Conservation (phyloP, 2,888 invertebrate species). For the Sylvicola fuscatus region DNA sequence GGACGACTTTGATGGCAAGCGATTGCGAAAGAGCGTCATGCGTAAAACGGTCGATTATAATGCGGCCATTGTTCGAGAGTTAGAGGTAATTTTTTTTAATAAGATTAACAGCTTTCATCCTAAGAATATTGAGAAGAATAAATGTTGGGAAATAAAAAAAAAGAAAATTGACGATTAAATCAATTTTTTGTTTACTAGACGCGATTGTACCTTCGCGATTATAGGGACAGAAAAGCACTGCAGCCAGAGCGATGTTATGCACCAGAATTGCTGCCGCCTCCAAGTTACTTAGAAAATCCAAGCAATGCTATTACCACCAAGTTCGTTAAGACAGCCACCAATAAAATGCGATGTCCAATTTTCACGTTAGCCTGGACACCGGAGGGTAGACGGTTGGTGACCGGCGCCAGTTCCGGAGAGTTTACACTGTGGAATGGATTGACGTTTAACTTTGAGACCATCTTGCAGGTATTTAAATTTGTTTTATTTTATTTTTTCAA, state of each 20-base stretch:
- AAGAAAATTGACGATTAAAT: not conserved
- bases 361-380: slow-evolving; percentile 99
- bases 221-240: slow-evolving; percentile 66
- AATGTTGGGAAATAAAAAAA: too few species aligned
- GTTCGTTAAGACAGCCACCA: slow-evolving; percentile 98
- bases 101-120: too few species aligned
- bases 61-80: slow-evolving; percentile 75
- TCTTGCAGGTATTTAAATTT: slow-evolving; percentile 63
- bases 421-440: slow-evolving; percentile 99
- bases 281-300: slow-evolving; percentile 84
- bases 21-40: slow-evolving; percentile 88
- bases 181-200: slow-evolving; percentile 4
- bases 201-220: slow-evolving; percentile 88
- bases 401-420: slow-evolving; percentile 97
- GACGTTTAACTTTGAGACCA: slow-evolving; percentile 99
- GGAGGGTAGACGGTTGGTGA: slow-evolving; percentile 90
- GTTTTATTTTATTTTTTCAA: not conserved
- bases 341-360: slow-evolving; percentile 98
- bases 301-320: slow-evolving; percentile 89
- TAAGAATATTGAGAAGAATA: too few species aligned
- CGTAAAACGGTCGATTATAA: slow-evolving; percentile 97
- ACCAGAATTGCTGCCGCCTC: slow-evolving; percentile 82
- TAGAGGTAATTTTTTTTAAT: slow-evolving; percentile 42
- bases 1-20: slow-evolving; percentile 89
- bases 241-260: slow-evolving; percentile 94